phyloP scores from a whole-genome alignment of 2,797 vertebrate species.

The Enteromius thamalakanensis region DNA sequence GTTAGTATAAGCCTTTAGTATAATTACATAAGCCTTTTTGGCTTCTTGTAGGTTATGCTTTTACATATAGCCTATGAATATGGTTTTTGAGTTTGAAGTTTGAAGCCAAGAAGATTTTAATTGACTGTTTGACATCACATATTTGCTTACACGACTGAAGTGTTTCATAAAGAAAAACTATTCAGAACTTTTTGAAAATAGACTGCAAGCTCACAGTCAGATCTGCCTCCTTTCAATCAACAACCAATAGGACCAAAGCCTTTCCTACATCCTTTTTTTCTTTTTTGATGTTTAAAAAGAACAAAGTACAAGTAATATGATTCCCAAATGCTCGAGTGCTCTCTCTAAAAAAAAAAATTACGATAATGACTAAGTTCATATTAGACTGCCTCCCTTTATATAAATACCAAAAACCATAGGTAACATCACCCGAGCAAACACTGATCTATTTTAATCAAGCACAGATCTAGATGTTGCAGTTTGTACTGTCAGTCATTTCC shows the following conservation, averaged over 20 bases:
- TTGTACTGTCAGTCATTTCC: constrained; percentile 8
- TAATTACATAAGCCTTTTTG: neutral
- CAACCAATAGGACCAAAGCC: neutral
- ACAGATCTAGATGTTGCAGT: neutral
- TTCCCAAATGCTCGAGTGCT: neutral
- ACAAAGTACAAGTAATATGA: neutral
- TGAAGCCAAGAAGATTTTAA: neutral
- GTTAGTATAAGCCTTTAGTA: neutral
- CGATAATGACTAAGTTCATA: neutral
- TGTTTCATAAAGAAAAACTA: neutral
- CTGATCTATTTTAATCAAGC: neutral
- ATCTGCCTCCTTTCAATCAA: neutral
- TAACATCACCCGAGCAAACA: neutral
- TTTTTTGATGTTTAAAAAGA: neutral
- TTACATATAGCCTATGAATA: neutral
- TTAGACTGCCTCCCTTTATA: neutral
- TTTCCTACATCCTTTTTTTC: neutral
- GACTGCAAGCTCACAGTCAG: neutral
- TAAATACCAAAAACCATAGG: neutral
- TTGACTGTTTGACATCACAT: neutral
- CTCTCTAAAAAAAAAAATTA: neutral
- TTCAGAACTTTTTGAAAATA: neutral
- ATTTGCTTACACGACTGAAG: neutral
- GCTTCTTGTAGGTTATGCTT: neutral
- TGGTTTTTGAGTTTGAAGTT: neutral